Base-by-base conservation (phyloP, 2,888 invertebrate species). In the Stenoptilia bipunctidactyla region DNA sequence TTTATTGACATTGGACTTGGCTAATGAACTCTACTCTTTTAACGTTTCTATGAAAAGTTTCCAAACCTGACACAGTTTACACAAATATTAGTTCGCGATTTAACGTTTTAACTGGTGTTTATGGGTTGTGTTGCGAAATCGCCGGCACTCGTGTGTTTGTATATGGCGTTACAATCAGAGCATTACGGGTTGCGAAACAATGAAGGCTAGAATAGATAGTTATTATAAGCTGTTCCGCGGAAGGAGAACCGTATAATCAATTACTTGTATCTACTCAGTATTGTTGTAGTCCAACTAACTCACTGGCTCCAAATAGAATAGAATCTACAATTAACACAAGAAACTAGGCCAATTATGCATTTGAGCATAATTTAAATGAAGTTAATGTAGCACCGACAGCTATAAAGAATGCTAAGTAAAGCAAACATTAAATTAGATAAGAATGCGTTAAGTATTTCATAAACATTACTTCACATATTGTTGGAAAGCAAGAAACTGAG, bases 101-200 rank as follows among this genome's bases (percentile, higher is more conserved):
- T 20, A 20, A 20, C 20, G 20, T 8, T 20, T n/a, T 20, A 20
- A 20, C 20, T 20, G 20, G 20, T 20, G 58, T 20, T 20, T 20
- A 20, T 20, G 20, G n/a, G 20, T 20, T 20, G 20, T 58, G 58
- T 65, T 65, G 58, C 66, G 58, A 65, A 63, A 68, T 52, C 49
- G 49, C 47, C 52, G 49, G 45, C 50, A 56, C 56, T 53, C 57
- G 58, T 61, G 55, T 59, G 58, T 50, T 45, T 58, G 37, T 35
- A 41, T 42, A 68, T 70, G 69, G 68, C 62, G 55, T 66, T 76
- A 69, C 66, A 79, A 79, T 79, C 79, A 75, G 77, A 79, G 79
- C 77, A 77, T 71, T 74, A 69, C 74, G 57, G 45, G 53, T 80
- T 79, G 76, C 68, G 66, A 76, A 71, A 79, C 70, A 70, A 71